Evolutionary conservation across 2,797 vertebrate genomes (phyloP), one percentile per base, ranked within the genome.

Genomic region (Chelon auratus): DNA sequence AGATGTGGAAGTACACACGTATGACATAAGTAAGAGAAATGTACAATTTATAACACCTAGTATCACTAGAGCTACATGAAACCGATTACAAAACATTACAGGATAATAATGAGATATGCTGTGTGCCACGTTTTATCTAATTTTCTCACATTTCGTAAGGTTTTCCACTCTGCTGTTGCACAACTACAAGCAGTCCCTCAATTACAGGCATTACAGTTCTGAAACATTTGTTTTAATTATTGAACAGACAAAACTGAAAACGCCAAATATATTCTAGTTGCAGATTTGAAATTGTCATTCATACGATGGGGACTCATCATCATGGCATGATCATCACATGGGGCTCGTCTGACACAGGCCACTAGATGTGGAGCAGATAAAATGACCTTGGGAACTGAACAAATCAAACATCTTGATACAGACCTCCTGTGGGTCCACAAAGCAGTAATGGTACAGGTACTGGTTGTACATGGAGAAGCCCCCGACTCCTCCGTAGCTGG

Each of bases 371-470:
- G 4, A 30, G 4, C 26, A 42, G 1, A 15, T 12, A 3, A 71
- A 57, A 43, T 63, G 4, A 24, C 33, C 22, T 45, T 39, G 6
- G 24, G 54, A 30, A 59, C 2, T 24, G 2, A 12, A 57, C 9
- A 30, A 42, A 72, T 33, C 9, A 24, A 60, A n/a, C 15, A 47
- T 42, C 1, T 24, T 39, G 6, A 64, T 11, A 75, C 91, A 60
- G 57, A 97, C 97, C 96, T 97, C 97, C 82, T 97, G 96, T 2
- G 97, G 95, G 76, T 97, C 97, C 77, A 97, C 96, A 11, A 93
- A 95, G 90, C 96, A 97, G 93, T 97, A 97, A 83, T 97, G 96
- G 90, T 97, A 96, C 33, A 97, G 92, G 78, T 97, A 97, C 91
- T 97, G 96, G 93, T 95, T 97, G 73, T 95, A 73, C 2, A 94